A percentile compares a stretch with the other conserved stretches of the same genome.
Evolutionary conservation across 2,797 vertebrate species (phyloP).

Genomic region (Enteromius anoplus): DNA sequence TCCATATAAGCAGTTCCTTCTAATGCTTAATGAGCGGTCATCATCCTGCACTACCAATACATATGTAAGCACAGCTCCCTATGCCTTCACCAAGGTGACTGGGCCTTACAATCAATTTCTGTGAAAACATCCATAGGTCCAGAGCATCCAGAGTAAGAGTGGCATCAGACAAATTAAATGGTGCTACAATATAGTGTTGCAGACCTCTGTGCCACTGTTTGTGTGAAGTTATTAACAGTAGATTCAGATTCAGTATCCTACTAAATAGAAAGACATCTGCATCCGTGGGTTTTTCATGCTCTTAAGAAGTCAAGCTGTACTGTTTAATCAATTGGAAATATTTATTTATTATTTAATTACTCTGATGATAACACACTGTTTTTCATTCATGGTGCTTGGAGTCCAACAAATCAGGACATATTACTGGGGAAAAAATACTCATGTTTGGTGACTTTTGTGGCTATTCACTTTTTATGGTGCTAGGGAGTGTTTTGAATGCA

Average conservation of each 20-base stretch:
- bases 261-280: slow-evolving; percentile 74
- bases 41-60: slow-evolving; percentile 92
- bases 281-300: slow-evolving; percentile 63
- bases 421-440: slow-evolving; percentile 85
- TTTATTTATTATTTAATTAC: slow-evolving; percentile 76
- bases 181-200: slow-evolving; percentile 71
- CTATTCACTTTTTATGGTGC: slow-evolving; percentile 87
- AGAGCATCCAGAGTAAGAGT: slow-evolving; percentile 35
- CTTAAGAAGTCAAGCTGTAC: slow-evolving; percentile 75
- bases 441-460: slow-evolving; percentile 77
- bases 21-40: slow-evolving; percentile 87
- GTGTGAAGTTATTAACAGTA: slow-evolving; percentile 63
- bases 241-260: slow-evolving; percentile 44
- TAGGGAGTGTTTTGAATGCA: slow-evolving; percentile 83
- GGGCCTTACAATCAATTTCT: slow-evolving; percentile 95
- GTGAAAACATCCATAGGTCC: slow-evolving; percentile 70
- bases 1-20: slow-evolving; percentile 89
- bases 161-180: slow-evolving; percentile 59
- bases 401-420: slow-evolving; percentile 73
- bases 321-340: slow-evolving; percentile 78
- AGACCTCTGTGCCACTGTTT: slow-evolving; percentile 68
- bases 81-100: slow-evolving; percentile 98
- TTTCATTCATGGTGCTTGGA: slow-evolving; percentile 90
- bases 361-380: slow-evolving; percentile 74
- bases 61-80: slow-evolving; percentile 91